These are phyloP conservation scores for Acutogordius australiensis DNA, from an alignment of 2,888 invertebrate genomes.

Conservation along the genomic window DNA sequence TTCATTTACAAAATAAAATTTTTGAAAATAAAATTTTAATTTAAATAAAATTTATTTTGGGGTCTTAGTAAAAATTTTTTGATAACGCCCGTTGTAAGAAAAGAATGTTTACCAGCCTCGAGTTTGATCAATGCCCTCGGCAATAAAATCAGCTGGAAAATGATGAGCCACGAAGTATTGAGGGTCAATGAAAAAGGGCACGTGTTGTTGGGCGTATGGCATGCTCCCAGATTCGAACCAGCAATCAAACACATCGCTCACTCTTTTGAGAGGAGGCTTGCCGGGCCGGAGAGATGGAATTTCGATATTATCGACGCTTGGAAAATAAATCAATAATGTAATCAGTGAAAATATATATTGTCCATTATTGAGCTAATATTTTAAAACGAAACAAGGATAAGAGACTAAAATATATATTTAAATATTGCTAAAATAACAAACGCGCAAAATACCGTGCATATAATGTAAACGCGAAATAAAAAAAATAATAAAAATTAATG, in stretches of 20 bases:
- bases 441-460: too few relatives aligned
- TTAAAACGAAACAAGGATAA: too few relatives aligned
- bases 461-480: too few relatives aligned
- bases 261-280: constrained; percentile 48
- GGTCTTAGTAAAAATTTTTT: too few relatives aligned
- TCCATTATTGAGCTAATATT: too few relatives aligned
- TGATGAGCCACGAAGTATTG: constrained; percentile 48
- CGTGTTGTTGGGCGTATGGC: constrained; percentile 88
- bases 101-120: constrained; percentile 19
- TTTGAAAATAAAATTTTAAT: not conserved
- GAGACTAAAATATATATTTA: too few relatives aligned
- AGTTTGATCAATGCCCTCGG: constrained; percentile 36
- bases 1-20: too few relatives aligned
- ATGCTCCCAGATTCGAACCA: constrained; percentile 99
- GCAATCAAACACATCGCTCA: constrained; percentile 87
- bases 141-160: constrained; percentile 95
- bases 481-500: too few relatives aligned
- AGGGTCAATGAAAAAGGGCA: constrained; percentile 56
- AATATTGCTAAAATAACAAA: too few relatives aligned
- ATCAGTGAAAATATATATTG: too few relatives aligned
- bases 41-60: too few relatives aligned
- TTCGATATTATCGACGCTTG: constrained; percentile 51
- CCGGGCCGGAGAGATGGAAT: constrained; percentile 62
- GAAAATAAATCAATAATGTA: not conserved
- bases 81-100: too few relatives aligned